A percentile compares a stretch with the other conserved stretches of the same genome.
phyloP scores from a whole-genome alignment of 2,113 vertebrate species.

The Paedocypris sp. region DNA sequence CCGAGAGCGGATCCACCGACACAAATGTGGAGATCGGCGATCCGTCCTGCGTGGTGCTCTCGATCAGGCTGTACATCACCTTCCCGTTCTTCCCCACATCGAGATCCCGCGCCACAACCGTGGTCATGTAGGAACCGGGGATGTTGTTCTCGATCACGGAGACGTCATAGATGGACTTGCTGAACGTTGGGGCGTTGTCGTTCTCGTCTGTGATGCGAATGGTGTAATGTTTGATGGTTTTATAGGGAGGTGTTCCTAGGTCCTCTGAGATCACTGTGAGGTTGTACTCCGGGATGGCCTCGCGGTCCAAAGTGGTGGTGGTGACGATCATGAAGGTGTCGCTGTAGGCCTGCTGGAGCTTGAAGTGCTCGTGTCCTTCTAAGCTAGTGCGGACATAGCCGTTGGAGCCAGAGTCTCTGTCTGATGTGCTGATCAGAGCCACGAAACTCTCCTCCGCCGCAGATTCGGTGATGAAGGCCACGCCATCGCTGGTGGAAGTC shows the following conservation, averaged over 20 bases:
- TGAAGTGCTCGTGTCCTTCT: slow-evolving; percentile 61
- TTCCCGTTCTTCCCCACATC: slow-evolving; percentile 52
- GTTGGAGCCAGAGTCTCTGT: slow-evolving; percentile 63
- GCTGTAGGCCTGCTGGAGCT: slow-evolving; percentile 60
- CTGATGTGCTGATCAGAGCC: slow-evolving; percentile 63
- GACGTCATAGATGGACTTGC: slow-evolving; percentile 54
- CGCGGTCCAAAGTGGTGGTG: slow-evolving; percentile 54
- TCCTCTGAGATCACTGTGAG: slow-evolving; percentile 63
- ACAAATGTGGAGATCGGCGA: slow-evolving; percentile 44
- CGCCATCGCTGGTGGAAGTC: slow-evolving; percentile 56
- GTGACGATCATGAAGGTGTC: slow-evolving; percentile 63
- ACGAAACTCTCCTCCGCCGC: slow-evolving; percentile 65
- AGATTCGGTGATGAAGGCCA: slow-evolving; percentile 63
- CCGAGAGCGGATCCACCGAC: slow-evolving; percentile 47
- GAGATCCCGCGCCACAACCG: slow-evolving; percentile 55
- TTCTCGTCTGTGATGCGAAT: slow-evolving; percentile 63
- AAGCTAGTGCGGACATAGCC: slow-evolving; percentile 58
- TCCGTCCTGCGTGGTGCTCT: slow-evolving; percentile 35
- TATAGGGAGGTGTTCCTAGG: slow-evolving; percentile 58
- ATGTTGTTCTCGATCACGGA: slow-evolving; percentile 62
- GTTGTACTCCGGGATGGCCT: slow-evolving; percentile 60
- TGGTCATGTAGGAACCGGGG: slow-evolving; percentile 60
- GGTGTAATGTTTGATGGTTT: slow-evolving; percentile 55
- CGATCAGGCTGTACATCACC: slow-evolving; percentile 55
- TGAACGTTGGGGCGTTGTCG: slow-evolving; percentile 60